Evolutionary conservation across 2,797 vertebrate genomes (phyloP).

Genomic region (Chaetodon trifasciatus): DNA sequence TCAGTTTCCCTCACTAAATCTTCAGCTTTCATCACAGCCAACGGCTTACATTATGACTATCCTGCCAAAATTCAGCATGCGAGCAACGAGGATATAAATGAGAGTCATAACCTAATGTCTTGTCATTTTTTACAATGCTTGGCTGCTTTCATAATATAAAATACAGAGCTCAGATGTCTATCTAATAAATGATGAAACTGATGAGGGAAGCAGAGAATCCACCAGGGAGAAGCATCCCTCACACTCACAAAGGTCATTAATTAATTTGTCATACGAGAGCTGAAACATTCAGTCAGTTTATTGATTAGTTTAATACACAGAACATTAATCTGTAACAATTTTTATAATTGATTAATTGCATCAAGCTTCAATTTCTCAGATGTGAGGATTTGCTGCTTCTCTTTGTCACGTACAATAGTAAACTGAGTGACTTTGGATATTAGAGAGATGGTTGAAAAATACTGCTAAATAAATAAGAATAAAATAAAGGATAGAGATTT

Average conservation of each 20-base stretch:
- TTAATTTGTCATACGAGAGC: neutral
- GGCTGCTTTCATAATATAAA: constrained; percentile 5
- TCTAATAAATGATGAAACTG: neutral
- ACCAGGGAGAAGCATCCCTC: neutral
- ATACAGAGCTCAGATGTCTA: neutral
- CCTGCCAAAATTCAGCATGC: neutral
- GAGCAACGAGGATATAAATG: constrained; percentile 11
- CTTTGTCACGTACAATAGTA: too few relatives aligned
- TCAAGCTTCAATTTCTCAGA: neutral
- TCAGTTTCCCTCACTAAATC: neutral
- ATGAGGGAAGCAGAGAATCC: neutral
- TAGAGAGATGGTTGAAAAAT: neutral
- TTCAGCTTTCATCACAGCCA: constrained; percentile 1
- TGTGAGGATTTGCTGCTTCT: neutral
- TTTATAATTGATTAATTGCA: neutral
- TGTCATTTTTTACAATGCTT: constrained; percentile 4
- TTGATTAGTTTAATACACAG: neutral
- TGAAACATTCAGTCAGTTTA: neutral
- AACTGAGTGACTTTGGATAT: neutral
- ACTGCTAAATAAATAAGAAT: neutral
- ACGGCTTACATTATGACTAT: neutral
- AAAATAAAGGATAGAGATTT: neutral
- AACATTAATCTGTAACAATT: neutral
- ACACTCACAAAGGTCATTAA: neutral
- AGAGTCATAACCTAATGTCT: neutral